Evolutionary conservation across 2,797 vertebrate genomes (phyloP), one percentile per base, ranked within the genome.

Genomic region (Pseudochromis fuscus): DNA sequence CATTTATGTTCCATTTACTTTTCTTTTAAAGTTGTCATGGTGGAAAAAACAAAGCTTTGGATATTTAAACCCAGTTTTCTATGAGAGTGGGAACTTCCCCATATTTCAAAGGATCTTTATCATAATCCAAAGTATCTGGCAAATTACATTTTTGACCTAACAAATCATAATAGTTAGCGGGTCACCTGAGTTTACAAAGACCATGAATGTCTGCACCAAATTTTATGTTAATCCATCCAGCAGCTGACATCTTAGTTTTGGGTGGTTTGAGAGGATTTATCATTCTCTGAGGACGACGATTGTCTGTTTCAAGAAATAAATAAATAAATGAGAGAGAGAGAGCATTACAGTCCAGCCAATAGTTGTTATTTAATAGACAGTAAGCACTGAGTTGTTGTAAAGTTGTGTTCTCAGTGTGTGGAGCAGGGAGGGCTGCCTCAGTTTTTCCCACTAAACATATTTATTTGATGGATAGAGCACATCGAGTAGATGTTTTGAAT

Each of bases 401-500:
- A n/a, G 18, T 42, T 42, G 40, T 42, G 5, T 42, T 31, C 5
- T 50, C 3, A n/a, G 16, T 52, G 23, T 57, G 30, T 37, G n/a
- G 45, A 63, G 3, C 49, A 35, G 15, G 21, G 4, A 53, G 31
- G 19, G 48, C 56, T 53, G 45, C 55, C 19, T 55, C 19, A 50
- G 18, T 11, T 55, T 60, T 55, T 48, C 48, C 25, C 44, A 15
- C 44, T 16, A 46, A 38, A 48, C 23, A 23, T 53, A 63, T 72
- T 53, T 67, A 57, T 62, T 35, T 71, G 60, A 62, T 52, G 49
- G 58, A 33, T 72, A 10, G 19, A 35, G 57, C 37, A 49, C 50
- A 67, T 49, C 8, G 53, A 64, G 50, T 33, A 64, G 4, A 79
- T 79, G 56, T 72, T 79, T 79, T 82, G 62, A 68, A 72, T 74